Conservation (phyloP, 2,888 invertebrate genomes). For the Nemotelus pantherinus region DNA sequence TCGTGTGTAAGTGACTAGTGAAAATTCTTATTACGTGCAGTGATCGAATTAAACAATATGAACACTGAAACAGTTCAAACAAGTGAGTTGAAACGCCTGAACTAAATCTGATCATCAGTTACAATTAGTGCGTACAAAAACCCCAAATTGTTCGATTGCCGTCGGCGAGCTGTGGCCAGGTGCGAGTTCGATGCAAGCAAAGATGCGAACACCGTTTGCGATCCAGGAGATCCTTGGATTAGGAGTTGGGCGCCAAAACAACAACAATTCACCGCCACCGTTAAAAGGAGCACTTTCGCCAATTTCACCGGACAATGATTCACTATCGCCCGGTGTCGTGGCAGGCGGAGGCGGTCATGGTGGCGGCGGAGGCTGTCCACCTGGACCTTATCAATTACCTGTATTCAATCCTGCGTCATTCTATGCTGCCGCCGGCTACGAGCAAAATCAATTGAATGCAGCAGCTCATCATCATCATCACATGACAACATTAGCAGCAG, state of each 20-base stretch:
- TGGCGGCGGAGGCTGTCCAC: slow-evolving; percentile 21
- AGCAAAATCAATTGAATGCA: slow-evolving; percentile 60
- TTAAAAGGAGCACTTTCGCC: slow-evolving; percentile 48
- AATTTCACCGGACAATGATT: slow-evolving; percentile 28
- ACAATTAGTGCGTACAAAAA: not conserved
- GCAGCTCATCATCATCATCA: slow-evolving; percentile 63
- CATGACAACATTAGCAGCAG: slow-evolving; percentile 64
- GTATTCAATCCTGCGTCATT: slow-evolving; percentile 65
- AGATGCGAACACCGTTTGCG: slow-evolving; percentile 64
- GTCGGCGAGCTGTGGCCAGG: not conserved
- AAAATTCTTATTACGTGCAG: too few relatives aligned
- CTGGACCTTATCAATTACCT: slow-evolving; percentile 63
- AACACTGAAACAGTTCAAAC: too few relatives aligned
- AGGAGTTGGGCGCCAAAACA: slow-evolving; percentile 58
- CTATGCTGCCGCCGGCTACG: slow-evolving; percentile 63
- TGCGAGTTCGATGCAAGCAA: slow-evolving; percentile 60
- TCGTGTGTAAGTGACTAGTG: too few relatives aligned
- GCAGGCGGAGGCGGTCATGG: slow-evolving; percentile 17
- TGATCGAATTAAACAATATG: too few relatives aligned
- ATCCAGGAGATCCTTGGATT: slow-evolving; percentile 64
- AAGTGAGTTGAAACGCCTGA: too few relatives aligned
- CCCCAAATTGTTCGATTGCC: not conserved
- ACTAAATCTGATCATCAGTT: too few relatives aligned
- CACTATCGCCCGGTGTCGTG: slow-evolving; percentile 38
- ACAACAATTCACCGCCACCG: slow-evolving; percentile 53